Evolutionary conservation across 2,797 vertebrate genomes (phyloP).

Genomic region (Muscicapa striata): DNA sequence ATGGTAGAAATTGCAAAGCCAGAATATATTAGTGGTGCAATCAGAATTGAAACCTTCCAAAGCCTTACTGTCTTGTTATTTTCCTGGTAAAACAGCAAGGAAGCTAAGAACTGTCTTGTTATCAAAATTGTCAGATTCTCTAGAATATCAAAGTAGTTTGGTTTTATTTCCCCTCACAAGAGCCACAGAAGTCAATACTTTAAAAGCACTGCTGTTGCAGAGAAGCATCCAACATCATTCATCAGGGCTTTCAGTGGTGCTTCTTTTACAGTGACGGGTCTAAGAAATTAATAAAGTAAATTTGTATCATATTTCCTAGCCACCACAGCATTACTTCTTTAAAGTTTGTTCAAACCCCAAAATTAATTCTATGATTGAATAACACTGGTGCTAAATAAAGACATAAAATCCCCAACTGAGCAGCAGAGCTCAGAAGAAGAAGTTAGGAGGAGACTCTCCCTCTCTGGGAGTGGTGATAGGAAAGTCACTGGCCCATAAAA

Average conservation of each 20-base stretch:
- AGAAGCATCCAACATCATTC: not conserved
- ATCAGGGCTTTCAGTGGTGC: not conserved
- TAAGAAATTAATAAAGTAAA: constrained; percentile 11
- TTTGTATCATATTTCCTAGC: not conserved
- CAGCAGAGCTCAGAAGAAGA: not conserved
- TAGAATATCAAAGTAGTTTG: not conserved
- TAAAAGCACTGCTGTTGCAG: not conserved
- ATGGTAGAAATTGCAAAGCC: not conserved
- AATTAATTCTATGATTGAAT: not conserved
- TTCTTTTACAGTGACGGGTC: not conserved
- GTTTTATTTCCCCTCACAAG: not conserved
- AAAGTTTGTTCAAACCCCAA: not conserved
- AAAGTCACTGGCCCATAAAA: not conserved
- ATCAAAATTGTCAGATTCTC: constrained; percentile 31
- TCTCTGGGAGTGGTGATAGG: not conserved
- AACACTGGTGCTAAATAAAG: not conserved
- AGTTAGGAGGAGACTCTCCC: not conserved
- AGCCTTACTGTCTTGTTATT: constrained; percentile 10
- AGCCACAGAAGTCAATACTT: constrained; percentile 21
- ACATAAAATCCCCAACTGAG: not conserved
- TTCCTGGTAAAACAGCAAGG: not conserved
- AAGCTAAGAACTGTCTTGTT: not conserved
- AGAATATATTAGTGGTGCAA: not conserved
- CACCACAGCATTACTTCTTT: not conserved
- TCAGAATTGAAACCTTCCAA: not conserved